Evolutionary conservation across 2,797 vertebrate genomes (phyloP), one percentile per base, ranked within the genome.

Genomic region (Aplochiton taeniatus): DNA sequence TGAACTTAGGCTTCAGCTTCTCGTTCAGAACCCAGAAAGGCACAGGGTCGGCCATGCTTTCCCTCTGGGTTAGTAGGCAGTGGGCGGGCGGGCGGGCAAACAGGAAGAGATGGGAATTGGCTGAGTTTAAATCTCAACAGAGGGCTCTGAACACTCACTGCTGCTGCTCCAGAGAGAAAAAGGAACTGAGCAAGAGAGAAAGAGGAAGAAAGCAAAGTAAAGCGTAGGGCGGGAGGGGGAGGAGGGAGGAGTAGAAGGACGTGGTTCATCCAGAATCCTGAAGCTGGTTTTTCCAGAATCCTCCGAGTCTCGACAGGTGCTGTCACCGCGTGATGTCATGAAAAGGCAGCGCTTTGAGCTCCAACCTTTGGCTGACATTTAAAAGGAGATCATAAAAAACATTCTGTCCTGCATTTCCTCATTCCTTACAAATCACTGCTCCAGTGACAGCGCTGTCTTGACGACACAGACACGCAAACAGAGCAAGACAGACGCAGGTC

Each of bases 241-340:
- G 67, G 46, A 70, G 9, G 54, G 62, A 56, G 55, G 13, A 49
- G 46, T 8, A 71, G 77, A 90, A 91, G 89, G 89, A 66, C n/a
- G n/a, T n/a, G n/a, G n/a, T n/a, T n/a, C n/a, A n/a, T n/a, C n/a
- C n/a, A n/a, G n/a, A 19, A 13, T 55, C 75, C 45, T 31, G 31
- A 6, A 71, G 89, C 92, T 64, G 0, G 92, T 87, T 90, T 78
- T 87, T 88, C 92, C 85, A 82, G 89, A 80, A 58, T 10, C 11
- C 60, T 9, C 49, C 72, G 14, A 5, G 18, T 31, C 64, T 69
- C 75, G 76, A 64, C 56, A 61, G 20, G 66, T 84, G 82, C 80
- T 66, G 81, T 85, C 83, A 88, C 1, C 0, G 65, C 7, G n/a
- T 84, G 82, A 82, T 64, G 78, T 85, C 84, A 88, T 31, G 0